Percentiles rank a stretch among this genome's conserved stretches.
Conservation (phyloP, 1,140 invertebrate genomes). For the Gonioctena quinquepunctata region DNA sequence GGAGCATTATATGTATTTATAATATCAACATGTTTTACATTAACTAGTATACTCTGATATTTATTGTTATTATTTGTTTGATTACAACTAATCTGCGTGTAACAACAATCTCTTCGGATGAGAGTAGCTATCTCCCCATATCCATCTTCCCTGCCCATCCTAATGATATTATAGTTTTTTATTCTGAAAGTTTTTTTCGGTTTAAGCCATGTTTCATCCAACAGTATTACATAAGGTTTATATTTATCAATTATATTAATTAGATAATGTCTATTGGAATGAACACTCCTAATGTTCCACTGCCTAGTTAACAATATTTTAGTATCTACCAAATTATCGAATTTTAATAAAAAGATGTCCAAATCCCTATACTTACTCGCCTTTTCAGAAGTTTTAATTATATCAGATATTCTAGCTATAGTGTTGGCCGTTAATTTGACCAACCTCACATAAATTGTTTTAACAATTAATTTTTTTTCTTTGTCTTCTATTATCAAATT, state of each 20-base stretch:
- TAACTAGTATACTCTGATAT: background rate
- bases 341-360: background rate
- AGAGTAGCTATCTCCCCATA: conserved; percentile 22
- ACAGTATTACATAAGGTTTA: conserved; percentile 4
- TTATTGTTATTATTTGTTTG: background rate
- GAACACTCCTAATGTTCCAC: conserved; percentile 17
- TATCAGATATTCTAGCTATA: background rate
- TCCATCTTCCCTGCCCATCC: conserved; percentile 23
- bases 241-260: background rate
- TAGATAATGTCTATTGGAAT: conserved; percentile 10
- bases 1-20: conserved; percentile 7
- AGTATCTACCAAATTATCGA: background rate
- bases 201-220: conserved; percentile 25
- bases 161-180: conserved; percentile 13
- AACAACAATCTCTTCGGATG: conserved; percentile 6
- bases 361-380: background rate
- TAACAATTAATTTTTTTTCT: background rate
- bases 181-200: conserved; percentile 11
- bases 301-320: background rate
- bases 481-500: background rate
- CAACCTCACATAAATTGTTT: background rate
- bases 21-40: conserved; percentile 1
- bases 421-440: background rate
- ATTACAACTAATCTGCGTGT: background rate
- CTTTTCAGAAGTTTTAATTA: background rate